Evolutionary conservation across 2,113 vertebrate genomes (phyloP).

Genomic region (Saccopteryx leptura): DNA sequence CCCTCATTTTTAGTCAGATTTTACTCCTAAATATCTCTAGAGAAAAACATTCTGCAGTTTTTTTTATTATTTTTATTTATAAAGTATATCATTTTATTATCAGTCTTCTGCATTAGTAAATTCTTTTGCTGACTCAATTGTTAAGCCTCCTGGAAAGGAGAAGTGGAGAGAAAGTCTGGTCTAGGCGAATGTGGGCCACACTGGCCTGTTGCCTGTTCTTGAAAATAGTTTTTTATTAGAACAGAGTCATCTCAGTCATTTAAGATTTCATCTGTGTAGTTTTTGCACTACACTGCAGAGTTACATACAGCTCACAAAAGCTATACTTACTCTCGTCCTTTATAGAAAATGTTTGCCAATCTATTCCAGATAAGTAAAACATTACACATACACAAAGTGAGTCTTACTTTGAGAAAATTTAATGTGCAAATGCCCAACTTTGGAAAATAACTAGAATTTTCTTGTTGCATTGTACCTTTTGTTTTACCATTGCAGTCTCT

Average conservation of each 20-base stretch:
- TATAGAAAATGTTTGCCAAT: neutral
- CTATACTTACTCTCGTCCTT: neutral
- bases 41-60: constrained; percentile 4
- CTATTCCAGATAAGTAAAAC: constrained; percentile 16
- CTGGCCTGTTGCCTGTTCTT: neutral
- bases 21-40: neutral
- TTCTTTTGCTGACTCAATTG: neutral
- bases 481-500: neutral
- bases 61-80: constrained; percentile 14
- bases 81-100: neutral
- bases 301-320: neutral
- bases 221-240: constrained; percentile 7
- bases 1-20: neutral
- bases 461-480: constrained; percentile 15
- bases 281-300: neutral
- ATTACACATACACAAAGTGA: neutral
- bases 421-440: neutral
- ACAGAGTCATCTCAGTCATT: neutral
- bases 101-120: neutral
- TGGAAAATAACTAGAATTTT: constrained; percentile 40
- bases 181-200: neutral
- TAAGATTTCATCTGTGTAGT: neutral
- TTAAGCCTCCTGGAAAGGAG: neutral
- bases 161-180: neutral
- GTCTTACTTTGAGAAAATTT: constrained; percentile 38